Percentiles rank a stretch among this genome's conserved stretches.
Evolutionary conservation across 2,888 invertebrate genomes (phyloP).

Genomic region (Julus scandinavius): DNA sequence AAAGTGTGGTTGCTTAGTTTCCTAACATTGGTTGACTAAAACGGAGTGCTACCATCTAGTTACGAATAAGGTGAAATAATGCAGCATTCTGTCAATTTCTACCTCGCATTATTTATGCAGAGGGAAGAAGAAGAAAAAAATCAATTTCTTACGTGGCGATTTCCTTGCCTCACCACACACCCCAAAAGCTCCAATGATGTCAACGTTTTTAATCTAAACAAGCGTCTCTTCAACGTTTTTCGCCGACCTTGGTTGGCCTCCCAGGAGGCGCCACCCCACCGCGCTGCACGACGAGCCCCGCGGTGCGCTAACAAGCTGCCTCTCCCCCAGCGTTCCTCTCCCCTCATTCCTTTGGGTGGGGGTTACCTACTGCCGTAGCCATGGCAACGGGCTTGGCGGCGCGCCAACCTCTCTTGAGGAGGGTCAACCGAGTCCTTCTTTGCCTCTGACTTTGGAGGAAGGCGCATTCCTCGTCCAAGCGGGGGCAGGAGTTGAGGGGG

Average conservation of each 20-base stretch:
- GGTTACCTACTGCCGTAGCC: conserved; percentile 16
- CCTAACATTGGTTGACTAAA: too few relatives aligned
- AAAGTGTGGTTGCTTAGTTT: too few relatives aligned
- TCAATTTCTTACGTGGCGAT: neutral
- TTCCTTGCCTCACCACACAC: conserved; percentile 18
- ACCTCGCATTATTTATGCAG: conserved; percentile 7
- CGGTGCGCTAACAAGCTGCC: conserved; percentile 46
- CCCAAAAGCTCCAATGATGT: conserved; percentile 3
- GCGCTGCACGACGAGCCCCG: conserved; percentile 41
- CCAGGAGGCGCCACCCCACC: conserved; percentile 43
- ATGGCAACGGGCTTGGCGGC: conserved; percentile 34
- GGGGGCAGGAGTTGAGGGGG: neutral
- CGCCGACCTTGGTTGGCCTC: conserved; percentile 38
- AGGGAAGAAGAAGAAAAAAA: neutral
- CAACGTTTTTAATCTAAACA: conserved; percentile 15
- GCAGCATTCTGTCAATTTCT: neutral
- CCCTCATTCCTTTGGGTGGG: conserved; percentile 37
- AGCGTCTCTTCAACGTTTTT: conserved; percentile 14
- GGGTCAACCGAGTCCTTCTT: neutral
- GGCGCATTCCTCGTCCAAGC: conserved; percentile 9
- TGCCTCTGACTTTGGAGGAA: neutral
- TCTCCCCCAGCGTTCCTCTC: conserved; percentile 18
- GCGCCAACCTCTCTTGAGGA: neutral
- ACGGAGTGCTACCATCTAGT: too few relatives aligned
- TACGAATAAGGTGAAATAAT: too few relatives aligned